Conservation (phyloP, 2,888 invertebrate species). For the Magallana nippona region DNA sequence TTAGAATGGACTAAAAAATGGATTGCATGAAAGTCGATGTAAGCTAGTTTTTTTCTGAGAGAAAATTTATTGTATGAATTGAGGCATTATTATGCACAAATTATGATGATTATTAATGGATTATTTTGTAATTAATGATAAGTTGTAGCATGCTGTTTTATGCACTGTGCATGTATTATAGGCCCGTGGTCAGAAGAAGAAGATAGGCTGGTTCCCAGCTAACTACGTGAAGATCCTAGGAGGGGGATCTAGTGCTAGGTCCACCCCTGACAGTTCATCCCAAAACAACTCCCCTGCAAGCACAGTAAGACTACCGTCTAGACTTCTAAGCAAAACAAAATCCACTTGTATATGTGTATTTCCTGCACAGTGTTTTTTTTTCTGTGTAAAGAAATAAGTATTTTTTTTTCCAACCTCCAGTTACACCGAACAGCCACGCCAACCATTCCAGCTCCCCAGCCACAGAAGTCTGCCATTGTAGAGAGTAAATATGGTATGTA, state of each 20-base stretch:
- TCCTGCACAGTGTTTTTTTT: too few species aligned
- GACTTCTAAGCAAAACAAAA: too few species aligned
- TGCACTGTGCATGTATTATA: conserved; percentile 50
- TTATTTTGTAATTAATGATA: too few species aligned
- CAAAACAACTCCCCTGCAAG: conserved; percentile 44
- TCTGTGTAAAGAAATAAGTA: too few species aligned
- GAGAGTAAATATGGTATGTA: conserved; percentile 44
- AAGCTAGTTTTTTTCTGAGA: too few species aligned
- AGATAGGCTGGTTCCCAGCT: conserved; percentile 99
- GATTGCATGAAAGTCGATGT: too few species aligned
- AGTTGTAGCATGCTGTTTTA: too few species aligned
- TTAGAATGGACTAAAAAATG: too few species aligned
- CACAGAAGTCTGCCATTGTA: neutral
- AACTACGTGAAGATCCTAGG: conserved; percentile 91
- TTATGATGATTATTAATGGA: too few species aligned
- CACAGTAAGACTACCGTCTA: conserved; percentile 35
- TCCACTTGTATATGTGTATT: too few species aligned
- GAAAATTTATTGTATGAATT: too few species aligned
- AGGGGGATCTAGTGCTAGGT: conserved; percentile 74
- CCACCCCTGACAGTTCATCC: conserved; percentile 75
- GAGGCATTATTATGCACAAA: too few species aligned
- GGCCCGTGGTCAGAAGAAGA: conserved; percentile 87
- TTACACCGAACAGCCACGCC: conserved; percentile 42
- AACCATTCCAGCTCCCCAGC: conserved; percentile 41
- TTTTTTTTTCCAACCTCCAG: neutral